Percentiles rank a stretch among this genome's conserved stretches.
These are phyloP conservation scores for Caerostris extrusa DNA, from an alignment of 1,140 invertebrate genomes.

Conservation along the genomic window DNA sequence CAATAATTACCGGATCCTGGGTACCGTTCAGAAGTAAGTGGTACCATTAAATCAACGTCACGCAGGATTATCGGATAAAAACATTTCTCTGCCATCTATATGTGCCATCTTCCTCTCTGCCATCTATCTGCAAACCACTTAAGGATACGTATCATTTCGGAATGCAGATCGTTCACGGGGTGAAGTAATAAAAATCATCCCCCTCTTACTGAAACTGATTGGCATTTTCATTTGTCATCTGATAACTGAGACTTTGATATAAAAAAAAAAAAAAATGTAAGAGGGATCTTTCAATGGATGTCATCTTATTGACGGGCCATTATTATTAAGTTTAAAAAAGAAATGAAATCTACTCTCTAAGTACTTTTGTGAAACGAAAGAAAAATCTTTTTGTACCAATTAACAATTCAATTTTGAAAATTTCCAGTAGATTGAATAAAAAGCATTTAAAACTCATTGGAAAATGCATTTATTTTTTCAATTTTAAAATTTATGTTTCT, in stretches of 20 bases:
- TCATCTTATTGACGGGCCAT: not conserved
- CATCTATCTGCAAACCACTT: not conserved
- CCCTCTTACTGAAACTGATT: not conserved
- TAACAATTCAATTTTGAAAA: no score
- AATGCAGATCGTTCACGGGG: not conserved
- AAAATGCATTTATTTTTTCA: no score
- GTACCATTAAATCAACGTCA: constrained; percentile 49
- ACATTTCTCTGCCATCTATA: not conserved
- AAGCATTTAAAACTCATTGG: no score
- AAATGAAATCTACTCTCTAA: no score
- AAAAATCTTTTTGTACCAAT: no score
- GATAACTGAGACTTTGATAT: no score
- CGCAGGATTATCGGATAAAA: not conserved
- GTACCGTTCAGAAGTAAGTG: not conserved
- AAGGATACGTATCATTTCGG: not conserved
- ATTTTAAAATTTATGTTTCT: no score
- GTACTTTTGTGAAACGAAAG: no score
- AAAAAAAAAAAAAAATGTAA: not conserved
- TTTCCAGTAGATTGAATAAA: no score
- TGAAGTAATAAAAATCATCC: not conserved
- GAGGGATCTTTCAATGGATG: not conserved
- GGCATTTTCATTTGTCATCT: not conserved
- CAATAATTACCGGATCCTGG: constrained; percentile 43
- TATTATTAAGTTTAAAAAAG: not conserved
- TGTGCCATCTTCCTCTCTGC: no score